Conservation (phyloP, 1,140 invertebrate species). For the Drosophila pandora region DNA sequence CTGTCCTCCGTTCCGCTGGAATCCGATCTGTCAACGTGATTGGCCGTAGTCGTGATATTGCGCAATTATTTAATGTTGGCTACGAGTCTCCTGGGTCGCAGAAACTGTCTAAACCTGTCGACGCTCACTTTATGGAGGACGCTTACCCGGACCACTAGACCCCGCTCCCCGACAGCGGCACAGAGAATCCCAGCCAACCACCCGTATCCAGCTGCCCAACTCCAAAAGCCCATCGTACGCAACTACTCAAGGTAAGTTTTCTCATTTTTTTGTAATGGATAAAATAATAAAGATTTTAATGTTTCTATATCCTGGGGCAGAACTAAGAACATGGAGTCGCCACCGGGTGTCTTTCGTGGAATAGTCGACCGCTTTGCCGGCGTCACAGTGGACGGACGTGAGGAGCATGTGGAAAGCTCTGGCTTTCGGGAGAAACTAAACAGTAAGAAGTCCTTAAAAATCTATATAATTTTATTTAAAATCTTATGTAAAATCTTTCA, state of each 20-base stretch:
- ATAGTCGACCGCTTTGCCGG: slow-evolving; percentile 88
- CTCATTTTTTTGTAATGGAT: neutral
- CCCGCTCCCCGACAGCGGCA: slow-evolving; percentile 1
- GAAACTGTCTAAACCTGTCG: slow-evolving; percentile 28
- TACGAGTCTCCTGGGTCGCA: slow-evolving; percentile 40
- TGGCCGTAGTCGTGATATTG: slow-evolving; percentile 22
- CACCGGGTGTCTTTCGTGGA: slow-evolving; percentile 85
- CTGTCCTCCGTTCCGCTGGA: neutral
- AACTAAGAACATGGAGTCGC: slow-evolving; percentile 55
- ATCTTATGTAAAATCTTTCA: slow-evolving; percentile 78
- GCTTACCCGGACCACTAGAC: slow-evolving; percentile 21
- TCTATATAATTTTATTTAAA: slow-evolving; percentile 49
- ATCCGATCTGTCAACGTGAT: slow-evolving; percentile 19
- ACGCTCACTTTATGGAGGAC: slow-evolving; percentile 54
- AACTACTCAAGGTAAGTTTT: neutral
- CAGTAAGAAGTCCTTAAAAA: slow-evolving; percentile 84
- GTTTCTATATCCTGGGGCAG: neutral
- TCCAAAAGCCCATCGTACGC: neutral
- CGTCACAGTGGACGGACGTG: slow-evolving; percentile 87
- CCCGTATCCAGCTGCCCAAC: neutral
- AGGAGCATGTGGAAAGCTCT: slow-evolving; percentile 76
- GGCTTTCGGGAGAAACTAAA: slow-evolving; percentile 85
- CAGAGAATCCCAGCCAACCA: neutral
- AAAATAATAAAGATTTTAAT: too few relatives aligned
- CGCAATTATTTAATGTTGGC: slow-evolving; percentile 68